Percentiles rank a stretch among this genome's conserved stretches.
Evolutionary conservation across 2,113 vertebrate genomes (phyloP).

Genomic region (Nipponia nippon): DNA sequence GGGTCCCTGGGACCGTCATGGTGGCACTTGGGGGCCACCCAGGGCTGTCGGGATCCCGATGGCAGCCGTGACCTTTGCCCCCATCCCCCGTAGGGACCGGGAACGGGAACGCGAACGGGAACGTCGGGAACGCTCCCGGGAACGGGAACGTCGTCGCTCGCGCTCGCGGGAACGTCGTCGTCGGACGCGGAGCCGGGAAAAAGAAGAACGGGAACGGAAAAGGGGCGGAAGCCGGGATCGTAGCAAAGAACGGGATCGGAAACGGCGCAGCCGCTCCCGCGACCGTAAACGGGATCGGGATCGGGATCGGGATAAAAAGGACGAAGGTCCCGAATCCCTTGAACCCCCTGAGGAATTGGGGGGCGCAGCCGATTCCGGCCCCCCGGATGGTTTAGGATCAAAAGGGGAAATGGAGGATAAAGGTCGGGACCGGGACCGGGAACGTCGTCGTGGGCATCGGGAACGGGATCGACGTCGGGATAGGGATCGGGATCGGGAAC

Average conservation of each 20-base stretch:
- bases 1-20: too few relatives aligned
- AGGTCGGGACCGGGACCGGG: constrained; percentile 69
- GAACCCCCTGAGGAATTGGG: constrained; percentile 70
- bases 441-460: constrained; percentile 70
- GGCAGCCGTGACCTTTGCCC: too few relatives aligned
- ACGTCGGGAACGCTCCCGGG: constrained; percentile 76
- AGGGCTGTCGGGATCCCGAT: too few relatives aligned
- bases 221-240: constrained; percentile 67
- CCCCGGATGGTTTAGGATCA: constrained; percentile 69
- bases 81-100: not conserved
- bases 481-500: constrained; percentile 78
- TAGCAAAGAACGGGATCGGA: constrained; percentile 75
- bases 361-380: constrained; percentile 23
- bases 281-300: constrained; percentile 69
- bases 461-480: constrained; percentile 70
- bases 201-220: constrained; percentile 66
- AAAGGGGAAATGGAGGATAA: constrained; percentile 61
- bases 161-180: constrained; percentile 84
- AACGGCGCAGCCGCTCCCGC: constrained; percentile 71
- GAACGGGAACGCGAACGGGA: constrained; percentile 64
- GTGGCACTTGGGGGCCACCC: too few relatives aligned
- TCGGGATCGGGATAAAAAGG: constrained; percentile 73
- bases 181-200: constrained; percentile 79
- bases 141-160: constrained; percentile 79
- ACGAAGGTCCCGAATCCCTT: not conserved